A percentile compares a stretch with the other conserved stretches of the same genome.
Evolutionary conservation across 2,113 vertebrate genomes (phyloP).

Genomic region (Nymphicus hollandicus): DNA sequence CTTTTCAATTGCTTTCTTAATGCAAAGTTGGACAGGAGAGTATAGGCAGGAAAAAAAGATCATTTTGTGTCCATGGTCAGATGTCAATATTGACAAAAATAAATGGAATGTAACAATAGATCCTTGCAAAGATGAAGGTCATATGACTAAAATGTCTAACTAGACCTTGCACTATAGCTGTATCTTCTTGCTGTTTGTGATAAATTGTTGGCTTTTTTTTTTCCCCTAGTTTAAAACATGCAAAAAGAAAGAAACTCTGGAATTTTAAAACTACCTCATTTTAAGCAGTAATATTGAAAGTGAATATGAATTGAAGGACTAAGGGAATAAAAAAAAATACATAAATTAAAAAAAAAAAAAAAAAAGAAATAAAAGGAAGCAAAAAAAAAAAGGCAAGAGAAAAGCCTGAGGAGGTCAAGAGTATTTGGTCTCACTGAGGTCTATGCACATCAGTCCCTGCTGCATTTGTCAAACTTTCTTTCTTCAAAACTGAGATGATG

Average conservation of each 20-base stretch:
- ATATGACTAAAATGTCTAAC: conserved; percentile 44
- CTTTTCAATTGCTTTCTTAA: conserved; percentile 75
- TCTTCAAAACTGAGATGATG: background rate
- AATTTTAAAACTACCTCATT: background rate
- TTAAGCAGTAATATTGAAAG: background rate
- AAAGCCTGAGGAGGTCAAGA: background rate
- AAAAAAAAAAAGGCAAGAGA: background rate
- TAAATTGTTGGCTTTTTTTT: background rate
- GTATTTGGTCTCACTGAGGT: background rate
- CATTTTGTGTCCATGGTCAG: conserved; percentile 70
- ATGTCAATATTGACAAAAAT: conserved; percentile 76
- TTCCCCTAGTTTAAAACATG: background rate
- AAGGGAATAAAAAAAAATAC: background rate
- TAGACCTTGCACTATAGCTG: background rate
- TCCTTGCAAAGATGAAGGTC: conserved; percentile 59
- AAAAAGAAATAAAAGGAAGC: background rate
- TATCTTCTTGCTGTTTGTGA: background rate
- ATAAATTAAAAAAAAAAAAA: background rate
- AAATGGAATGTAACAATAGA: conserved; percentile 68
- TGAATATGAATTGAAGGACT: background rate
- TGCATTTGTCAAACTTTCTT: background rate
- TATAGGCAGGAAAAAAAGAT: conserved; percentile 48
- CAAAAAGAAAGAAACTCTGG: background rate
- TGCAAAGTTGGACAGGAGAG: conserved; percentile 60
- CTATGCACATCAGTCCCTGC: background rate